Evolutionary conservation across 2,113 vertebrate species (phyloP), one percentile per base, ranked within the genome.

Genomic region (Trematomus loennbergii): DNA sequence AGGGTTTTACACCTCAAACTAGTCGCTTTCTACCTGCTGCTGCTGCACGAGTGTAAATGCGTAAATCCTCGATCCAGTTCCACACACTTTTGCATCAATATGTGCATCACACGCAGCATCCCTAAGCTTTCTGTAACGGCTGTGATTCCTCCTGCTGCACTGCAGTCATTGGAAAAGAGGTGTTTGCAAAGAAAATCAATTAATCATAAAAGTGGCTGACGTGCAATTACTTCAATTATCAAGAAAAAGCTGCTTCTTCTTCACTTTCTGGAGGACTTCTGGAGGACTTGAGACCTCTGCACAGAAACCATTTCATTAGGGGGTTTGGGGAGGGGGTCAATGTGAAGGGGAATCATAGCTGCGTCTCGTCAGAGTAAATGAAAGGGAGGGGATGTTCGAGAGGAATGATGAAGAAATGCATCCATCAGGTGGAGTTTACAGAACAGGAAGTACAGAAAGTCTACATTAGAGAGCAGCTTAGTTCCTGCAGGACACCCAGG

Each of bases 241-340:
- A 79, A 58, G 59, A 82, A 80, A 82, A 79, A 18, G 36, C 36
- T 8, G 36, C 36, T 40, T 40, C 74, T 64, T 62, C 48, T 69
- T 71, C 25, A 55, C 40, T 78, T 74, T 78, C 82, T 60, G 48
- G n/a, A n/a, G n/a, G n/a, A n/a, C n/a, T n/a, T n/a, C n/a, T n/a
- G n/a, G 9, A 54, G 43, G 10, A 62, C 82, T 62, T 62, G 70
- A 67, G 57, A 82, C 89, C 79, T 85, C 83, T 75, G 79, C 84
- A 87, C 83, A 84, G 75, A 60, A 87, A 84, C 84, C 71, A 83
- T 91, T 91, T 88, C 86, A 91, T 91, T 91, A 87, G 81, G 52
- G n/a, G 55, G 20, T 3, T 43, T 10, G 49, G 29, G 29, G 20
- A 17, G 50, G 20, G 17, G 5, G 81, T 89, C 79, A 85, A 83